phyloP scores from a whole-genome alignment of 1,140 invertebrate species.

The Drosophila orena region DNA sequence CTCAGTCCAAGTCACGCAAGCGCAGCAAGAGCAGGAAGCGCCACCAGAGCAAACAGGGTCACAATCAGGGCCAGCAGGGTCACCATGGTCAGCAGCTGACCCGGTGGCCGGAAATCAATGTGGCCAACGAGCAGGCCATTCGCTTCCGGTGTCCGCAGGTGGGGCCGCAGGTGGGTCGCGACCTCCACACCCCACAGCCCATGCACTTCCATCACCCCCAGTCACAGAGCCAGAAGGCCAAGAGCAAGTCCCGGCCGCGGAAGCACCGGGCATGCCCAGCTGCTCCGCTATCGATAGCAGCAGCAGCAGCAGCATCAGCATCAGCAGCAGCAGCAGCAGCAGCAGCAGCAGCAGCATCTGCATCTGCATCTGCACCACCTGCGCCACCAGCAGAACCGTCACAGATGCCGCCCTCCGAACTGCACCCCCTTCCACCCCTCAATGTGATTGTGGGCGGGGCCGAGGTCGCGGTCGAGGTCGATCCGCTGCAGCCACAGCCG shows the following conservation, averaged over 20 bases:
- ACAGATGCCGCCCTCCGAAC: constrained; percentile 7
- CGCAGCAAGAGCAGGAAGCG: constrained; percentile 64
- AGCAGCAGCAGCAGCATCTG: neutral
- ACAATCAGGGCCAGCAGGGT: neutral
- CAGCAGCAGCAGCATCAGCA: neutral
- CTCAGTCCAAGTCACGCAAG: constrained; percentile 25
- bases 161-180: constrained; percentile 76
- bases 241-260: constrained; percentile 4
- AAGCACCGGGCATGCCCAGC: neutral
- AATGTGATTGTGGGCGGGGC: constrained; percentile 21
- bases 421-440: constrained; percentile 20
- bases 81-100: constrained; percentile 2
- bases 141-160: constrained; percentile 81
- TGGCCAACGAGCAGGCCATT: constrained; percentile 79
- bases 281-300: neutral
- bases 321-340: neutral
- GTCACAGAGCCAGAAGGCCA: constrained; percentile 32
- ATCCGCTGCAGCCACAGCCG: constrained; percentile 26
- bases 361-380: neutral
- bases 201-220: constrained; percentile 81
- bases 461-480: neutral
- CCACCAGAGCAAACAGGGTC: constrained; percentile 10
- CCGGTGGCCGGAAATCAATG: constrained; percentile 63
- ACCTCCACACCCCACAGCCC: constrained; percentile 68
- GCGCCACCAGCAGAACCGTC: constrained; percentile 8